These are phyloP conservation scores for Acleris laterana DNA, from an alignment of 2,888 invertebrate species.

Conservation along the genomic window DNA sequence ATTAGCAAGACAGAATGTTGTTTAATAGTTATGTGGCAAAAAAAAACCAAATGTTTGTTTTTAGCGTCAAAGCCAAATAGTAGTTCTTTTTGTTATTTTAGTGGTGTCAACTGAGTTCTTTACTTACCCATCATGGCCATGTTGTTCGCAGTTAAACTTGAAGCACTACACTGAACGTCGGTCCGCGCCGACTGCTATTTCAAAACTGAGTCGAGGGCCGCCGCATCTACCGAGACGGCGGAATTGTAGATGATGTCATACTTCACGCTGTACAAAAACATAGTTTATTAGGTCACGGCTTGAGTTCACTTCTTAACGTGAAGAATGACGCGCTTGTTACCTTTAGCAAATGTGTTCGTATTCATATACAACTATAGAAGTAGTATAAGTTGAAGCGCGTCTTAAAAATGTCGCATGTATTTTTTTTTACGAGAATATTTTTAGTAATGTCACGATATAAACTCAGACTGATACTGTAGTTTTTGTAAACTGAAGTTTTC, in stretches of 20 bases:
- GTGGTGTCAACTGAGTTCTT: constrained; percentile 27
- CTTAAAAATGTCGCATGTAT: background rate
- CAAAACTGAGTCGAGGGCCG: constrained; percentile 54
- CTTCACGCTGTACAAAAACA: constrained; percentile 45
- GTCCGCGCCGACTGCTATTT: constrained; percentile 58
- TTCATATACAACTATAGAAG: constrained; percentile 8
- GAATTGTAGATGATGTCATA: constrained; percentile 53
- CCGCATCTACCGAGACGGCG: constrained; percentile 31
- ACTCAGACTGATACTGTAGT: too few relatives aligned
- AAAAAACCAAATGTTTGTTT: background rate
- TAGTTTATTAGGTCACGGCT: constrained; percentile 43
- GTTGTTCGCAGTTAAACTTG: constrained; percentile 51
- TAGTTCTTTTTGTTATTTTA: background rate
- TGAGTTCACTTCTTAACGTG: constrained; percentile 34
- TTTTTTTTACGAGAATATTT: background rate
- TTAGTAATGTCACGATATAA: background rate
- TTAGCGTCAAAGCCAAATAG: background rate
- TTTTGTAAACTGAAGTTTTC: background rate
- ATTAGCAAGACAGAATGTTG: background rate
- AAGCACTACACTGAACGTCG: constrained; percentile 49
- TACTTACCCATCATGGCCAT: constrained; percentile 78
- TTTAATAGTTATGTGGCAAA: background rate
- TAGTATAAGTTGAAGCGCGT: constrained; percentile 10
- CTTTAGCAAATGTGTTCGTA: constrained; percentile 20
- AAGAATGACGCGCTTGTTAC: constrained; percentile 24